Evolutionary conservation across 2,888 invertebrate species (phyloP), one percentile per base, ranked within the genome.

Genomic region (Phania funesta): DNA sequence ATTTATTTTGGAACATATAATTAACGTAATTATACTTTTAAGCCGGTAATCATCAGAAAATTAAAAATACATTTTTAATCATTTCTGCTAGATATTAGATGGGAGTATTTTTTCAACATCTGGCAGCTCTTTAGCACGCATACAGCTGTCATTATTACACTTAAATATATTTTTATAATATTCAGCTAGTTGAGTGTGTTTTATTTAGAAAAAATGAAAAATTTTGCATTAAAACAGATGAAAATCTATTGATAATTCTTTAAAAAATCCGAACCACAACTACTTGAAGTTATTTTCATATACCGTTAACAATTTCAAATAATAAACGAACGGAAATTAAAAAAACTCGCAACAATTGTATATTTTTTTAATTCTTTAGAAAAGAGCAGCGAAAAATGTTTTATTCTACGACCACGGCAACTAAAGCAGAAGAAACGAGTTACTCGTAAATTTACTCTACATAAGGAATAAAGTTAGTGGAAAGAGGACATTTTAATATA

Each of bases 291-390:
- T 44, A 18, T 26, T 6, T 1, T 1, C 0, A 3, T 3, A 16
- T 64, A 58, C 56, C 65, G 74, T 48, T 62, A 68, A 48, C 1
- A 35, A 48, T 38, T 82, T 82, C 65, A 78, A 82, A 82, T 35
- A 68, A 67, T 32, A 80, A 78, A 78, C 82, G 81, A 70, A 58
- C 82, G 82, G 82, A 82, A 78, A 82, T 70, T 65, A 48, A 78
- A 60, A n/a, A 50, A 78, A 82, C 82, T 82, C 82, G 82, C 46
- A 82, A 41, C 26, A 73, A 68, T 64, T 71, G 46, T 46, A 32
- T 11, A 54, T 26, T 58, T 65, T 68, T 68, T 18, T 13, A 52
- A 6, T 44, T 26, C 8, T 6, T 24, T 48, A 58, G 22, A 71
- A 73, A 70, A 76, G 76, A 81, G 71, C 80, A 77, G 73, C 81